These are phyloP conservation scores for Lytechinus variegatus DNA, from an alignment of 35 echinoderm and acorn worm species.

Conservation along the genomic window DNA sequence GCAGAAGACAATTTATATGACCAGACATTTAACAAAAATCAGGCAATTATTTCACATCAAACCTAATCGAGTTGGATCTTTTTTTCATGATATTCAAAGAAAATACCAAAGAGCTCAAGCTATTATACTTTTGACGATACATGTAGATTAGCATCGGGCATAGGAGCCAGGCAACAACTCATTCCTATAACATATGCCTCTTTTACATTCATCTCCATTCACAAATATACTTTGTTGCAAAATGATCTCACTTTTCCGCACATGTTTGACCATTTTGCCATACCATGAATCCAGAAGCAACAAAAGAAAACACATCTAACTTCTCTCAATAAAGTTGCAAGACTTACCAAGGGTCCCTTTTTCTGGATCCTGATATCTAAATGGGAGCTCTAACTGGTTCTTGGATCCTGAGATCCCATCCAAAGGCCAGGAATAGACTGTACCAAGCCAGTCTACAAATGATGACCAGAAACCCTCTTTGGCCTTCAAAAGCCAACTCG, in stretches of 20 bases:
- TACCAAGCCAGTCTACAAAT: conserved; percentile 21
- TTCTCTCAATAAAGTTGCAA: background rate
- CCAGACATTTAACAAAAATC: background rate
- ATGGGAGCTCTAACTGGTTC: conserved; percentile 5
- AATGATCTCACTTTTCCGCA: background rate
- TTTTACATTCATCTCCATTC: background rate
- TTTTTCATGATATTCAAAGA: background rate
- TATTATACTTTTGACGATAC: background rate
- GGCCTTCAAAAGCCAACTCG: conserved; percentile 24
- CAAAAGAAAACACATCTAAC: background rate
- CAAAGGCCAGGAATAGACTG: conserved; percentile 28
- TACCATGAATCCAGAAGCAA: background rate
- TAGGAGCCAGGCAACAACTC: too few relatives aligned
- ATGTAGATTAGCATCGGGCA: background rate
- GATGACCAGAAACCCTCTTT: background rate
- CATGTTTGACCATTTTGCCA: background rate
- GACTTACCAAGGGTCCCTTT: conserved; percentile 31
- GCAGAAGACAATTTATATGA: background rate
- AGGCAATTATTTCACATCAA: background rate
- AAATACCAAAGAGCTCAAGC: background rate
- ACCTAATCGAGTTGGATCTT: background rate
- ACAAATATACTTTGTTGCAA: background rate
- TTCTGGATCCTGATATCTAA: conserved; percentile 29
- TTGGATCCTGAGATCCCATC: conserved; percentile 33
- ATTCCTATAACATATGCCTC: too few relatives aligned